Percentiles rank a stretch among this genome's conserved stretches.
phyloP scores from a whole-genome alignment of 1,140 invertebrate genomes.

The Amphibalanus amphitrite region DNA sequence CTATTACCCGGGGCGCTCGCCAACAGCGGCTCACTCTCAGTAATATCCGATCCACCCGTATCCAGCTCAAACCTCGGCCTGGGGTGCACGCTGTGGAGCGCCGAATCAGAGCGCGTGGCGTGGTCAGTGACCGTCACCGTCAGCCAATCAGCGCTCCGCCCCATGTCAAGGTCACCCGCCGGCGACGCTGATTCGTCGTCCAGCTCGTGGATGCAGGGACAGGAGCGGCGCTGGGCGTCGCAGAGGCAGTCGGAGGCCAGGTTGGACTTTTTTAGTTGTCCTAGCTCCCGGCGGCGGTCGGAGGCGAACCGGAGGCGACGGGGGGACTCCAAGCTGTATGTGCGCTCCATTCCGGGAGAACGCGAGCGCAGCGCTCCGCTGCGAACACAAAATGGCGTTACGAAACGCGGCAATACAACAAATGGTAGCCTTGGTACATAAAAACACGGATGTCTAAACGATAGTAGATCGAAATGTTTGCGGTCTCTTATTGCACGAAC shows the following conservation, averaged over 20 bases:
- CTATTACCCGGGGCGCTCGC: background rate
- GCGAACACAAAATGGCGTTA: conserved; percentile 46
- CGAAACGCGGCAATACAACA: no score
- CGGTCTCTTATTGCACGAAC: no score
- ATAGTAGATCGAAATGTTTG: no score
- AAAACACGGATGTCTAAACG: no score
- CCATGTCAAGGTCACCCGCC: background rate
- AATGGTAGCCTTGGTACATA: no score
- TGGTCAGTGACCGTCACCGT: background rate
- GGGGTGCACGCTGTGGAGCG: background rate
- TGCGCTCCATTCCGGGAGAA: conserved; percentile 30
- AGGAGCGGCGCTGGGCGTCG: conserved; percentile 13
- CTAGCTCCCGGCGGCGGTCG: conserved; percentile 7
- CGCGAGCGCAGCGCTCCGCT: conserved; percentile 27
- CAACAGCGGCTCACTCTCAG: background rate
- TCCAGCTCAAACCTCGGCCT: background rate
- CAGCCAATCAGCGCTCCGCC: background rate
- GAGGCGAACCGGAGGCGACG: conserved; percentile 55
- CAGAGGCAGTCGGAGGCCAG: conserved; percentile 9
- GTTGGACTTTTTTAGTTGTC: background rate
- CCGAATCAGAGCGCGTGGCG: background rate
- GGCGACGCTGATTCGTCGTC: background rate
- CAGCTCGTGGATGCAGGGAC: conserved; percentile 15
- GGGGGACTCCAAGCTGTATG: conserved; percentile 58
- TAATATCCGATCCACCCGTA: background rate